These are phyloP conservation scores for Oreonectes daqikongensis DNA, from an alignment of 2,797 vertebrate species.

Conservation along the genomic window DNA sequence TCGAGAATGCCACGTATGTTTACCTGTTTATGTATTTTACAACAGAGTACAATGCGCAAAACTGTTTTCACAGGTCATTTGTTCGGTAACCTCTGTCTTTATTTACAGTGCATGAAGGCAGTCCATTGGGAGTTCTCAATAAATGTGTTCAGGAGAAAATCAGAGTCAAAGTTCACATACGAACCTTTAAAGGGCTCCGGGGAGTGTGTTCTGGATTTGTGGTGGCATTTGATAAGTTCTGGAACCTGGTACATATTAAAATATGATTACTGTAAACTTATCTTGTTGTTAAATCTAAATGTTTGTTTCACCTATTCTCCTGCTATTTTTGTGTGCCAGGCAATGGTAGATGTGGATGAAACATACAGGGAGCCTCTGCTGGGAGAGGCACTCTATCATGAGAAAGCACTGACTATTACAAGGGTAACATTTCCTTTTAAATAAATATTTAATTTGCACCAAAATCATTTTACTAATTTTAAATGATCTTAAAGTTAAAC, in stretches of 20 bases:
- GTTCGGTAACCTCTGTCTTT: conserved; percentile 3
- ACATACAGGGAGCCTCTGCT: conserved; percentile 92
- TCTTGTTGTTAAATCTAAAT: neutral
- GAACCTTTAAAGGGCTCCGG: conserved; percentile 95
- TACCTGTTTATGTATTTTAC: neutral
- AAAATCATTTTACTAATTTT: neutral
- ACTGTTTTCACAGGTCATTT: neutral
- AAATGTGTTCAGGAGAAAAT: conserved; percentile 89
- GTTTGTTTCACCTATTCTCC: neutral
- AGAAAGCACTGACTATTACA: conserved; percentile 89
- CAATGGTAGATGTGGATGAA: conserved; percentile 97
- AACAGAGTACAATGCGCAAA: conserved; percentile 55
- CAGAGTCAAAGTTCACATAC: conserved; percentile 91
- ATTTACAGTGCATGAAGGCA: conserved; percentile 85
- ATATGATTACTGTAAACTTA: neutral
- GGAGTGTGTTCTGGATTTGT: conserved; percentile 95
- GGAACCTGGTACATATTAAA: conserved; percentile 90
- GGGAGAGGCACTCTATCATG: conserved; percentile 89
- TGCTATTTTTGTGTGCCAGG: conserved; percentile 69
- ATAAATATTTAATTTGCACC: neutral
- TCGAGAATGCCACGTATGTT: conserved; percentile 89
- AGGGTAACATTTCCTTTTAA: conserved; percentile 73
- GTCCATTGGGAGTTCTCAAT: conserved; percentile 91
- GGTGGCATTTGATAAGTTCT: conserved; percentile 98
- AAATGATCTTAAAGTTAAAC: too few species aligned